Percentiles rank a stretch among this genome's conserved stretches.
phyloP scores from a whole-genome alignment of 1,140 invertebrate genomes.

The Saxidomus purpurata region DNA sequence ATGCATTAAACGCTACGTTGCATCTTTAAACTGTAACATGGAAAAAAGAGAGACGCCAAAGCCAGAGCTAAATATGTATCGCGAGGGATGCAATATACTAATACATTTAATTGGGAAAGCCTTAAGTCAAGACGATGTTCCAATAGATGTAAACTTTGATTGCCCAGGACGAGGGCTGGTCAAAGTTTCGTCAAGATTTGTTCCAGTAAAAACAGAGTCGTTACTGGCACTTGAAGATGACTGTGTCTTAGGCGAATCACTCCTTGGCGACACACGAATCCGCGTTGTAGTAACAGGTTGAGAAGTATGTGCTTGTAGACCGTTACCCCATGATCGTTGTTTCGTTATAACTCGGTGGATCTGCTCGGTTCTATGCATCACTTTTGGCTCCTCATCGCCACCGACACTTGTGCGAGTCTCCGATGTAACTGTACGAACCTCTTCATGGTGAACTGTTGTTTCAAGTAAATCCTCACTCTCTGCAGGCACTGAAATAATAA shows the following conservation, averaged over 20 bases:
- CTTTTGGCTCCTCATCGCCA: not conserved
- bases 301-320: not conserved
- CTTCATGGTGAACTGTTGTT: conserved; percentile 26
- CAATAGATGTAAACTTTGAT: not conserved
- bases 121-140: not conserved
- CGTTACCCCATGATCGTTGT: not conserved
- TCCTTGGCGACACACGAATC: not conserved
- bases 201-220: not conserved
- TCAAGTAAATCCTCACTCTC: conserved; percentile 17
- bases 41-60: too few relatives aligned
- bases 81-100: too few relatives aligned
- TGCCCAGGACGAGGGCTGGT: not conserved
- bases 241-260: not conserved
- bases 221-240: not conserved
- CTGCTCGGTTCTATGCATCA: conserved; percentile 1
- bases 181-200: not conserved
- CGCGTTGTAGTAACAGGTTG: conserved; percentile 23
- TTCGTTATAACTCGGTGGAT: not conserved
- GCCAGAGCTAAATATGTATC: too few relatives aligned
- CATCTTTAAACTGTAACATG: too few relatives aligned
- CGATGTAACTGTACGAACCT: conserved; percentile 6
- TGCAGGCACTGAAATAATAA: conserved; percentile 5
- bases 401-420: not conserved
- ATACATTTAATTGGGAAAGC: not conserved
- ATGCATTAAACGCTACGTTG: too few relatives aligned